These are phyloP conservation scores for Epirrita christyi DNA, from an alignment of 2,888 invertebrate species.

Conservation along the genomic window DNA sequence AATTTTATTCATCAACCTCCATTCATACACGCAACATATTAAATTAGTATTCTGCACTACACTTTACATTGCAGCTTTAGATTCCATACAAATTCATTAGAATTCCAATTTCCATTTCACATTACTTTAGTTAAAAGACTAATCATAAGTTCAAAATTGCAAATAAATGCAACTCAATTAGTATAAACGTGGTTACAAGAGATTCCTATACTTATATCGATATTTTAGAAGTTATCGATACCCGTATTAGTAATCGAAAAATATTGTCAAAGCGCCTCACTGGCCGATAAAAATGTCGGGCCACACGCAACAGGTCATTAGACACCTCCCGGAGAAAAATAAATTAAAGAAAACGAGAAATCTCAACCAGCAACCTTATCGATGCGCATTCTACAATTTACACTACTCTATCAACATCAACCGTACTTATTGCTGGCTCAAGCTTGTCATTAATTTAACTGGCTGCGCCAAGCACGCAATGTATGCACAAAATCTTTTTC, in stretches of 20 bases:
- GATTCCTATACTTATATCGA: constrained; percentile 11
- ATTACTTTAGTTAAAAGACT: constrained; percentile 23
- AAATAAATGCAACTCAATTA: constrained; percentile 57
- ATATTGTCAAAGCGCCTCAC: constrained; percentile 79
- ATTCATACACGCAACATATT: constrained; percentile 37
- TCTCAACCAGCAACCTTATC: constrained; percentile 70
- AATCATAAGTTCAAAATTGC: constrained; percentile 39
- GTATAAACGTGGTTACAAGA: constrained; percentile 36
- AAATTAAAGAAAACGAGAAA: constrained; percentile 83
- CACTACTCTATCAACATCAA: constrained; percentile 27
- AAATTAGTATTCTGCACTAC: constrained; percentile 39
- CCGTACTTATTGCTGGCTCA: constrained; percentile 40
- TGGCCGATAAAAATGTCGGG: constrained; percentile 81
- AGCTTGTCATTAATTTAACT: background rate
- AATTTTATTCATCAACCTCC: constrained; percentile 44
- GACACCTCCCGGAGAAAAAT: constrained; percentile 81
- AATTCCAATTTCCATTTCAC: constrained; percentile 35
- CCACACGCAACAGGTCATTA: constrained; percentile 83
- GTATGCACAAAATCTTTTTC: constrained; percentile 32
- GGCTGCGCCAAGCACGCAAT: constrained; percentile 39
- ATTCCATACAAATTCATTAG: constrained; percentile 44
- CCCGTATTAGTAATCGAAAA: constrained; percentile 77
- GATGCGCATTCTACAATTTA: constrained; percentile 48
- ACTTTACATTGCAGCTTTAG: constrained; percentile 14
- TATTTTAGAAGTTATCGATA: constrained; percentile 57